Evolutionary conservation across 2,797 vertebrate genomes (phyloP).

Genomic region (Characodon lateralis): DNA sequence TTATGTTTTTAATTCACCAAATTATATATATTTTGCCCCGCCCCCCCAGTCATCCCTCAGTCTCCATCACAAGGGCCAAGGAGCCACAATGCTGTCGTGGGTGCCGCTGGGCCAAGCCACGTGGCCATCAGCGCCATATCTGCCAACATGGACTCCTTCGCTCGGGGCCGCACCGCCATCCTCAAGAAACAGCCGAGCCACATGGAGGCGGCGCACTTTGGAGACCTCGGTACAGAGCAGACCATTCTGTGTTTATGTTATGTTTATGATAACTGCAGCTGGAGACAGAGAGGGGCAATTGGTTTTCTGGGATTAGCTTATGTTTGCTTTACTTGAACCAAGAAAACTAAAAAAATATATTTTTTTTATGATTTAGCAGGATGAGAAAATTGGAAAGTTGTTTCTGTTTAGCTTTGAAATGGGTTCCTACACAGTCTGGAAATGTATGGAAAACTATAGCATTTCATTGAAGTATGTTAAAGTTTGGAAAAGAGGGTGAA

Average conservation of each 20-base stretch:
- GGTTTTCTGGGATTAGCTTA: too few species aligned
- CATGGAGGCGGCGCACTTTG: conserved; percentile 98
- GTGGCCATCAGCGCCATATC: conserved; percentile 99
- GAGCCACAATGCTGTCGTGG: conserved; percentile 93
- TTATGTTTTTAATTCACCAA: not conserved
- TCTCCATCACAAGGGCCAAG: conserved; percentile 87
- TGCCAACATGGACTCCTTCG: conserved; percentile 99
- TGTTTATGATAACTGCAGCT: not conserved
- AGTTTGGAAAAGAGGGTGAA: not conserved
- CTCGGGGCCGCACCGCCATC: conserved; percentile 93
- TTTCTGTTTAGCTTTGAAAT: not conserved
- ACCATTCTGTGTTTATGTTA: not conserved
- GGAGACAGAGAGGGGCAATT: too few species aligned
- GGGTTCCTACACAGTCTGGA: not conserved
- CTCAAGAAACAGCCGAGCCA: conserved; percentile 98
- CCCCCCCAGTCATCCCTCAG: conserved; percentile 75
- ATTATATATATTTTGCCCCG: not conserved
- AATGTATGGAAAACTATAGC: not conserved
- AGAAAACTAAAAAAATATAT: not conserved
- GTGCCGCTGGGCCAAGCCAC: conserved; percentile 95
- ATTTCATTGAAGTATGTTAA: not conserved
- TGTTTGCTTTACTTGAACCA: not conserved
- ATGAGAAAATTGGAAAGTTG: not conserved
- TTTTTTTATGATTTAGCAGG: not conserved
- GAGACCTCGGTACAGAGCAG: conserved; percentile 89